A percentile compares a stretch with the other conserved stretches of the same genome.
Evolutionary conservation across 2,797 vertebrate genomes (phyloP).

Genomic region (Propithecus deckenii): DNA sequence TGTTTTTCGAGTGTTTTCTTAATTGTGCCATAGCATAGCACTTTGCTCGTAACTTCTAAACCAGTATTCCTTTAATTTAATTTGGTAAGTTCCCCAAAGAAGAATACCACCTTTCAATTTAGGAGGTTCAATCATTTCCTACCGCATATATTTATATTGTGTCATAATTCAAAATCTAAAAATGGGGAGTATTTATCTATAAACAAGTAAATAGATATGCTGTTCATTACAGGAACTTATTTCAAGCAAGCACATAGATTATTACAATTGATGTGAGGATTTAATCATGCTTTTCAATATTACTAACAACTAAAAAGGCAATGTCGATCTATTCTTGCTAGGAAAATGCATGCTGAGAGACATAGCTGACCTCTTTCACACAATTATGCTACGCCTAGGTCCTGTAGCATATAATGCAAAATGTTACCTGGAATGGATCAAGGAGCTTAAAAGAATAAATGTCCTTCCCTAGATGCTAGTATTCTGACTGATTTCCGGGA

Average conservation of each 20-base stretch:
- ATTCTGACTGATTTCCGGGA: not conserved
- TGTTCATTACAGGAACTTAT: not conserved
- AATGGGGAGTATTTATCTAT: not conserved
- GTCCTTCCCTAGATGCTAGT: no score
- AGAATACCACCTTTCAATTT: not conserved
- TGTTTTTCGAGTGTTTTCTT: not conserved
- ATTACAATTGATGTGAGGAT: not conserved
- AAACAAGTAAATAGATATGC: not conserved
- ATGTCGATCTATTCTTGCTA: not conserved
- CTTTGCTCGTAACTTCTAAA: not conserved
- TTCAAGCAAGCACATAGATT: not conserved
- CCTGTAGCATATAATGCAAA: not conserved
- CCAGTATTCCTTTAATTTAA: not conserved
- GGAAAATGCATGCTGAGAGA: not conserved
- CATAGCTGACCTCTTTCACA: not conserved
- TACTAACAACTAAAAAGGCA: not conserved
- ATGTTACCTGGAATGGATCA: accelerated
- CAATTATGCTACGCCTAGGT: not conserved
- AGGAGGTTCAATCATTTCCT: not conserved
- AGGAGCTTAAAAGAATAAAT: not conserved
- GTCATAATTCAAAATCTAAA: not conserved
- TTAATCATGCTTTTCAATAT: not conserved
- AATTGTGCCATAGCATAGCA: not conserved
- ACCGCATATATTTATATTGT: not conserved
- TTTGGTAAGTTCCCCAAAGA: not conserved